Percentiles rank a stretch among this genome's conserved stretches.
phyloP scores from a whole-genome alignment of 2,113 vertebrate species.

The Prochilodus magdalenae region DNA sequence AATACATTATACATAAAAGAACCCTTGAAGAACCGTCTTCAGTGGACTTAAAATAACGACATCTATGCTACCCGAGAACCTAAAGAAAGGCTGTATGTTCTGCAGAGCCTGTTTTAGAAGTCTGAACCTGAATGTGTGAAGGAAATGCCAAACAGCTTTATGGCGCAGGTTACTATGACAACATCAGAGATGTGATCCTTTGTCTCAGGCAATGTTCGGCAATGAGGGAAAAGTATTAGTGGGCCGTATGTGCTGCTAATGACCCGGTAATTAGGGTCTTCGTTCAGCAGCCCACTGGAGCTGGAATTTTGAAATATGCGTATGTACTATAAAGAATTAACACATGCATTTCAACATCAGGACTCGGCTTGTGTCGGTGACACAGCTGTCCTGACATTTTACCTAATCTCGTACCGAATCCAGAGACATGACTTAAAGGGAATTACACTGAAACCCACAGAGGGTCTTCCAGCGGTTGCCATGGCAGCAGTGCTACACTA shows the following conservation, averaged over 20 bases:
- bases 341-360: neutral
- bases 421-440: neutral
- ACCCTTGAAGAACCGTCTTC: no score
- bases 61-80: no score
- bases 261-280: neutral
- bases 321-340: neutral
- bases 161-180: conserved; percentile 17
- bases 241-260: neutral
- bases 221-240: neutral
- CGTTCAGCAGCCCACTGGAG: neutral
- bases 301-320: neutral
- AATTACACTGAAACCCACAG: neutral
- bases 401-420: neutral
- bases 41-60: no score
- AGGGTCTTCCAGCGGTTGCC: neutral
- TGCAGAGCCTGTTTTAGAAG: neutral
- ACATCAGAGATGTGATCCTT: neutral
- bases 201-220: neutral
- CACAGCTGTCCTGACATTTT: neutral
- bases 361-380: no score
- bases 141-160: neutral
- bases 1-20: no score
- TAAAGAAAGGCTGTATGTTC: neutral
- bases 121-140: neutral
- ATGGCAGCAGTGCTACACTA: neutral